Base-by-base conservation (phyloP, 2,888 invertebrate species). In the Pterostichus madidus region DNA sequence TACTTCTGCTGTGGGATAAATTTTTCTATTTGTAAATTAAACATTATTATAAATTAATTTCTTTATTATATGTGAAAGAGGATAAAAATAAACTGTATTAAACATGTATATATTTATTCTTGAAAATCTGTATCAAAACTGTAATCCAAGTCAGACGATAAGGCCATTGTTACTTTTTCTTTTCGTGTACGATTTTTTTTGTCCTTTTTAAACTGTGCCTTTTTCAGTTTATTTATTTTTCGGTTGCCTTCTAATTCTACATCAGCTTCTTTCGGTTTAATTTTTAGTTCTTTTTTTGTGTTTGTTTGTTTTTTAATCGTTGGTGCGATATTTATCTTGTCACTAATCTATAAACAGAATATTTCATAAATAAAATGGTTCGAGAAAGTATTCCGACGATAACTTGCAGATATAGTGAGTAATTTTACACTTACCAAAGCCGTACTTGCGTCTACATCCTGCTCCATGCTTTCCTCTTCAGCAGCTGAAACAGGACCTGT, bases 1-100 rank as follows among this genome's bases (percentile, higher is more conserved):
- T 79, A 93, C 96, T 77, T 94, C 96, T 24, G 95, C 97, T 39
- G 95, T 98, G 85, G 97, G 96, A 88, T 97, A 94, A 87, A 56
- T 1, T 53, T 10, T 49, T 81, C 24, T 46, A 59, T 32, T 8
- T 64, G 2, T 44, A 59, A 15, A 15, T 39, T 39, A 68, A 68
- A 35, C 13, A 17, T 1, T 53, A 35, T 15, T 80, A 78, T 39
- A 80, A 49, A 68, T 68, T n/a, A 31, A 78, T 56, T 64, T 32
- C 15, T 49, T 49, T 80, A 80, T 80, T 80, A 15, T 68, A 79
- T 15, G 15, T 32, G 35, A 31, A 78, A 31, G 15, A 76, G 15
- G n/a, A 77, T 39, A 77, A 53, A 56, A 81, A 75, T 81, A 44
- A 75, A 44, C 53, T 53, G 17, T 80, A 52, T 75, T 77, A 24